Evolutionary conservation across 2,113 vertebrate genomes (phyloP).

Genomic region (Fregata magnificens): DNA sequence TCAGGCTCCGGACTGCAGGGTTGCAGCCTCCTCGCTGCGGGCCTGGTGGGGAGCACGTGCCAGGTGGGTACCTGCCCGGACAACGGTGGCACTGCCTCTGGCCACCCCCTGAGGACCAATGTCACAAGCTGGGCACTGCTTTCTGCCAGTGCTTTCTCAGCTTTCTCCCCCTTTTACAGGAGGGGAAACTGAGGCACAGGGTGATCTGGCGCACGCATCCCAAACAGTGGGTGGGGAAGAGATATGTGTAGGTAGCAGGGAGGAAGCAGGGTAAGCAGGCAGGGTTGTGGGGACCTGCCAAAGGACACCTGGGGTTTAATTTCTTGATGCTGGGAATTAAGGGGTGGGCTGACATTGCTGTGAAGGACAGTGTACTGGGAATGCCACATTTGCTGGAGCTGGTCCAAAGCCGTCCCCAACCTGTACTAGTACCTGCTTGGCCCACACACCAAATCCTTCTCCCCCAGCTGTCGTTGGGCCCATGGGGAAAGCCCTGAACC

Average conservation of each 20-base stretch:
- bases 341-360: background rate
- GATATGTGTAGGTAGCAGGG: background rate
- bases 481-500: background rate
- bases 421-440: background rate
- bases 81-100: background rate
- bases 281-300: background rate
- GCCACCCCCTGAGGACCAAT: rapidly evolving
- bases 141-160: rapidly evolving
- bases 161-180: background rate
- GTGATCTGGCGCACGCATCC: rapidly evolving
- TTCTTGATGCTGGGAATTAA: background rate
- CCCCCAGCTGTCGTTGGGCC: rapidly evolving
- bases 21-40: rapidly evolving
- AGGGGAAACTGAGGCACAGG: constrained; percentile 28
- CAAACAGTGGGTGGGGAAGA: background rate
- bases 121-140: background rate
- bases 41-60: background rate
- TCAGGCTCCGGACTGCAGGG: background rate
- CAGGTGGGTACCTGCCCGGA: background rate
- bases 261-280: background rate
- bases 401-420: background rate
- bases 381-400: background rate
- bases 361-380: background rate
- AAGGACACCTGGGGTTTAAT: background rate
- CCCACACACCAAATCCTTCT: background rate